A percentile compares a stretch with the other conserved stretches of the same genome.
Conservation (phyloP, 2,888 invertebrate species). For the Aporophyla lueneburgensis region DNA sequence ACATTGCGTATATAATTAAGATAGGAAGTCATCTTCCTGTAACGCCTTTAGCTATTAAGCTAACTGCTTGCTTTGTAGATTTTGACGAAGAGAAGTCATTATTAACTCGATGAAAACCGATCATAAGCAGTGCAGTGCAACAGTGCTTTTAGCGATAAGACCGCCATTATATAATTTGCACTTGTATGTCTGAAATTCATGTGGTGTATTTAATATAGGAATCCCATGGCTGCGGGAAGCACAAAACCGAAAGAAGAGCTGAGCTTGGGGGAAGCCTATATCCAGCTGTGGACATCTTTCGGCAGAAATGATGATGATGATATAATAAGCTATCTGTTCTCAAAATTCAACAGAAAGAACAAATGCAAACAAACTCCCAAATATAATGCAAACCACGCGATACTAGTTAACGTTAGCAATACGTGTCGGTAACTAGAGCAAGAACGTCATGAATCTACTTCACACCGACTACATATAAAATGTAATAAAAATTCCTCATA, state of each 20-base stretch:
- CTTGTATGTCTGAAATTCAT: not conserved
- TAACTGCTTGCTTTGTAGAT: not conserved
- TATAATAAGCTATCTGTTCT: too few species aligned
- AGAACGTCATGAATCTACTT: constrained; percentile 45
- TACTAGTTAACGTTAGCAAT: constrained; percentile 32
- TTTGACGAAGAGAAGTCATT: too few species aligned
- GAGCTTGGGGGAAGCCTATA: too few species aligned
- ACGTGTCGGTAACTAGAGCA: constrained; percentile 46
- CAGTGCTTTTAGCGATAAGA: not conserved
- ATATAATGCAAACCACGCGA: constrained; percentile 1
- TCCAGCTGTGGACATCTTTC: too few species aligned
- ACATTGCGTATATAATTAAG: not conserved
- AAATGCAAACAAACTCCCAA: constrained; percentile 1
- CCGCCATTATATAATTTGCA: not conserved
- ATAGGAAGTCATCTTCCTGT: not conserved
- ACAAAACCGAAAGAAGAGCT: too few species aligned
- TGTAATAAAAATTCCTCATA: constrained; percentile 46
- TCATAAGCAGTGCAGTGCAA: too few species aligned
- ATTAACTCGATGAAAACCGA: not conserved
- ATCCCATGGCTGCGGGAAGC: too few species aligned
- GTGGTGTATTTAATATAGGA: too few species aligned
- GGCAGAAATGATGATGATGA: too few species aligned
- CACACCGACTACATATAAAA: constrained; percentile 29
- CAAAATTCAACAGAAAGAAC: constrained; percentile 1
- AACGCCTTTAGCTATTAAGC: too few species aligned